Conservation (phyloP, 2,888 invertebrate species). For the Nebria salina region DNA sequence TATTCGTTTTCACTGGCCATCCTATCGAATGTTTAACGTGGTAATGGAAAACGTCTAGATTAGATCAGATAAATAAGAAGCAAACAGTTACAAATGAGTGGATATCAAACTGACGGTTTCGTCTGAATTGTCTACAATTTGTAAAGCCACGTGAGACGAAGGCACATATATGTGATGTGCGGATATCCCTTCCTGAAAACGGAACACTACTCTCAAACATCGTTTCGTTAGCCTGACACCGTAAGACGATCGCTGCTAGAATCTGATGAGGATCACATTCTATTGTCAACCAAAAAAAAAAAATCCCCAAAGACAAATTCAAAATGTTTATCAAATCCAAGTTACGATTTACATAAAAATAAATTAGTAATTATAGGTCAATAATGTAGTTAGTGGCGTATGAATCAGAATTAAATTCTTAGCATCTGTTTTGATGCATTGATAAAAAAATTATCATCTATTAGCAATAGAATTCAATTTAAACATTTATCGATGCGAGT, state of each 20-base stretch:
- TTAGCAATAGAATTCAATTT: not conserved
- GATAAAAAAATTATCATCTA: not conserved
- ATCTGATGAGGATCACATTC: not conserved
- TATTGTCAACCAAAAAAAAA: not conserved
- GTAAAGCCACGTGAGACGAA: constrained; percentile 22
- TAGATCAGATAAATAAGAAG: constrained; percentile 46
- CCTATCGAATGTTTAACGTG: constrained; percentile 43
- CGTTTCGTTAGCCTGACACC: constrained; percentile 26
- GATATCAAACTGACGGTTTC: constrained; percentile 36
- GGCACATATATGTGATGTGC: not conserved
- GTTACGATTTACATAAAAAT: no score
- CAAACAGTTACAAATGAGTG: constrained; percentile 42
- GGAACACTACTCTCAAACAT: not conserved
- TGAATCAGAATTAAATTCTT: not conserved
- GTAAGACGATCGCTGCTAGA: constrained; percentile 17
- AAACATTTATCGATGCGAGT: not conserved
- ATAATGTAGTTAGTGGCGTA: no score
- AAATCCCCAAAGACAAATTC: no score
- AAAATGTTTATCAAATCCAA: no score
- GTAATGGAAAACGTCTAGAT: constrained; percentile 46
- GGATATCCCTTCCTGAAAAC: not conserved
- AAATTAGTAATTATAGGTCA: no score
- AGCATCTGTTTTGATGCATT: not conserved
- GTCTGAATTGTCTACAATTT: constrained; percentile 40
- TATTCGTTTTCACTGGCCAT: constrained; percentile 46